Evolutionary conservation across 2,113 vertebrate species (phyloP).

Genomic region (Bostrychus sinensis): DNA sequence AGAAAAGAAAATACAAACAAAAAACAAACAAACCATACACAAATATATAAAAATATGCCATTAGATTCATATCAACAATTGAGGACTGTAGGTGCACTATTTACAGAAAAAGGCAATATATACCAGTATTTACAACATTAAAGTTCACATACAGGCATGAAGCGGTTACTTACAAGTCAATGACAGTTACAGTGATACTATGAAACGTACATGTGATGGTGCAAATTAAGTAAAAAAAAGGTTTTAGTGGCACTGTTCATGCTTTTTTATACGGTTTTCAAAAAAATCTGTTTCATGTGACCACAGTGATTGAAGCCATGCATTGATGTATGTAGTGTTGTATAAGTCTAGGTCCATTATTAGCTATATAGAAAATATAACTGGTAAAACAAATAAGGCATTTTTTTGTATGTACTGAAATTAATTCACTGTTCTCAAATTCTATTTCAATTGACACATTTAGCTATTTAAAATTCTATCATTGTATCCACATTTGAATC

Average conservation of each 20-base stretch:
- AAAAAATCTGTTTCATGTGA: constrained; percentile 10
- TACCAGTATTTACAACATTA: constrained; percentile 83
- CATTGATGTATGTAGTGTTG: not conserved
- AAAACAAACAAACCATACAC: constrained; percentile 69
- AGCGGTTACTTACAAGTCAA: constrained; percentile 55
- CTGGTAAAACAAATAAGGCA: not conserved
- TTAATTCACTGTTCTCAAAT: no score
- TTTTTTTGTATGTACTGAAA: not conserved
- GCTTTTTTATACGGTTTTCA: constrained; percentile 9
- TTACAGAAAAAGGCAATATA: constrained; percentile 84
- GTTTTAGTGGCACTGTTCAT: constrained; percentile 2
- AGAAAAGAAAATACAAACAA: constrained; percentile 37
- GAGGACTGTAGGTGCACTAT: constrained; percentile 79
- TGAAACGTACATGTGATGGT: constrained; percentile 20
- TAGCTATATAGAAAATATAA: not conserved
- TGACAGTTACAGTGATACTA: constrained; percentile 44
- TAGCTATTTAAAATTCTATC: not conserved
- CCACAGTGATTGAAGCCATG: constrained; percentile 2
- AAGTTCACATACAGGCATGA: constrained; percentile 71
- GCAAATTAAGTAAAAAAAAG: constrained; percentile 14
- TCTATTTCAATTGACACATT: not conserved
- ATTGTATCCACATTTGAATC: not conserved
- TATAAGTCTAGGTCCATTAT: not conserved
- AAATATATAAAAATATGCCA: constrained; percentile 91
- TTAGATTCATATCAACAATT: constrained; percentile 86